Base-by-base conservation (phyloP, 2,888 invertebrate genomes). In the Megastigmus dorsalis region DNA sequence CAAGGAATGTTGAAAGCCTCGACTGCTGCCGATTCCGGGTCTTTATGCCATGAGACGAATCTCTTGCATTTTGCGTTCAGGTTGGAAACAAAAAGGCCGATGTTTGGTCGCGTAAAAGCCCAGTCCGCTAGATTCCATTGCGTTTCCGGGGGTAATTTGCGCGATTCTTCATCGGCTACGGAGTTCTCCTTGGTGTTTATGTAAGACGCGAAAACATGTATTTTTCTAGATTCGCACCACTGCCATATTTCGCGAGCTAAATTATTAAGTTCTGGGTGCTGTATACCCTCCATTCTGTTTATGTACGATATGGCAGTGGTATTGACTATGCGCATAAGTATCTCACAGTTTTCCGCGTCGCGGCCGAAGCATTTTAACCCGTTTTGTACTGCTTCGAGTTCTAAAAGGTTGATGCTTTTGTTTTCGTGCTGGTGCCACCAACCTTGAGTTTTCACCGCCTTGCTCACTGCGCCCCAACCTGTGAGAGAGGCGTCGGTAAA, bases 281-380 rank as follows among this genome's bases (percentile, higher is more conserved):
- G 76, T 54, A 75, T 59, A 13, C 78, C 77, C 3, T 78, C 77
- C 75, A 78, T 78, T 36, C 57, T 68, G 48, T 78, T 78, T 6
- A 79, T 52, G 10, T 79, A 79, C 0, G 73, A 63, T 13, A 79
- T 62, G 15, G 78, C 43, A 15, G 43, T 60, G 3, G 28, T 15
- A 1, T 43, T 60, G 15, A 28, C 43, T 5, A 60, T 60, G 0
- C 59, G 4, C 2, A 60, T 1, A 15, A 60, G n/a, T 6, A 60
- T 60, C 3, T 43, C 20, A 3, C 20, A 59, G n/a, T n/a, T n/a
- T n/a, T n/a, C n/a, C n/a, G n/a, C n/a, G n/a, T n/a, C n/a, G n/a
- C n/a, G n/a, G n/a, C n/a, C n/a, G n/a, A n/a, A n/a, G n/a, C n/a
- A n/a, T n/a, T n/a, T n/a, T n/a, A n/a, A n/a, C n/a, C n/a, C n/a